Conservation (phyloP, 2,797 vertebrate genomes). For the Poeciliopsis infans region DNA sequence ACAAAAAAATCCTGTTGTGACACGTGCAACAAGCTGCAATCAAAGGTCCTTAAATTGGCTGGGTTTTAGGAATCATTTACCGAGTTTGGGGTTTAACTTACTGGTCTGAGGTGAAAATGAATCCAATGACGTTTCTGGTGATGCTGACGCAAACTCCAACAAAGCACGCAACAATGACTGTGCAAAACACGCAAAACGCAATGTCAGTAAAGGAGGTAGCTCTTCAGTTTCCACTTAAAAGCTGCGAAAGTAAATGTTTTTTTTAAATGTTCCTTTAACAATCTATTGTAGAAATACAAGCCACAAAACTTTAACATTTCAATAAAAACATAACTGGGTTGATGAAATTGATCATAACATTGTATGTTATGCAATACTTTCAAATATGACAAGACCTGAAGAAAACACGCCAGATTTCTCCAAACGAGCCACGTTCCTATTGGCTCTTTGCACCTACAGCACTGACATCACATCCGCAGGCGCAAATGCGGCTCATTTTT, state of each 20-base stretch:
- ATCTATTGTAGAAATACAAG: not conserved
- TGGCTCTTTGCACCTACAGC: no score
- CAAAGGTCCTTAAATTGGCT: not conserved
- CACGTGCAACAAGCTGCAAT: not conserved
- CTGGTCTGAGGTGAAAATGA: conserved; percentile 70
- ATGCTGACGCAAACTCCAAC: conserved; percentile 62
- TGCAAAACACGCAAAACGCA: not conserved
- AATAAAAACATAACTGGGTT: not conserved
- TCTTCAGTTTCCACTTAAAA: not conserved
- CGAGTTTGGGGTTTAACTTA: conserved; percentile 65
- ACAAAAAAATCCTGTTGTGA: not conserved
- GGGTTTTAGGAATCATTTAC: not conserved
- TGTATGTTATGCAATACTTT: not conserved
- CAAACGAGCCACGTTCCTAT: not conserved
- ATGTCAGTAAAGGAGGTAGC: not conserved
- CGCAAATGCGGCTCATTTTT: no score
- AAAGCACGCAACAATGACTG: conserved; percentile 73
- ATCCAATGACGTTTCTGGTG: conserved; percentile 77
- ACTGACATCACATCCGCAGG: no score
- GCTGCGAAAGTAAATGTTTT: not conserved
- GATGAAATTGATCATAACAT: not conserved
- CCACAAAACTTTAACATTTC: not conserved
- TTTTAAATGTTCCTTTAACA: not conserved
- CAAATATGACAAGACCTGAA: not conserved
- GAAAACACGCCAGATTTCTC: not conserved